Conservation (phyloP, 1,140 invertebrate species). For the Musca vetustissima region DNA sequence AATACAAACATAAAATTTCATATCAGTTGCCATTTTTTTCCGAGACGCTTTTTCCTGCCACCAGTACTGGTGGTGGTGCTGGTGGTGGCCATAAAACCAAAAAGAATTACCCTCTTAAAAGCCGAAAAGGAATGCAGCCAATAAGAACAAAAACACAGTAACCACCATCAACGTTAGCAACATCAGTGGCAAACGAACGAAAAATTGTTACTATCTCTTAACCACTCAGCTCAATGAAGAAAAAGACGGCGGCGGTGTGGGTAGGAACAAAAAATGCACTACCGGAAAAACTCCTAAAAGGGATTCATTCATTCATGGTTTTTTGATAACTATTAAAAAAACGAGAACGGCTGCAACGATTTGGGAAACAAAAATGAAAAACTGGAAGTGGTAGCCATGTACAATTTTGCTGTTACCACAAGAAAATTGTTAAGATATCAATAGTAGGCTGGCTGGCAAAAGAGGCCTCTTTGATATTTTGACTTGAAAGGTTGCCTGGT, state of each 20-base stretch:
- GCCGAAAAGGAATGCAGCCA: not conserved
- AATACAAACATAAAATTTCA: conserved; percentile 21
- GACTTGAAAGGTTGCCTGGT: no score
- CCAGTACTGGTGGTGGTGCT: no score
- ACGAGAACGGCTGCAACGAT: not conserved
- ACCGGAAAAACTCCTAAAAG: conserved; percentile 8
- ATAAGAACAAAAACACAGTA: not conserved
- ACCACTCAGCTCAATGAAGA: conserved; percentile 2
- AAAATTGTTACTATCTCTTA: not conserved
- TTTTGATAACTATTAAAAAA: conserved; percentile 14
- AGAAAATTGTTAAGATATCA: no score
- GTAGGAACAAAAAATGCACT: conserved; percentile 2
- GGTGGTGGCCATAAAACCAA: not conserved
- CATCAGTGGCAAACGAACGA: not conserved
- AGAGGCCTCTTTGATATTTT: no score
- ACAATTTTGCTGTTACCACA: no score
- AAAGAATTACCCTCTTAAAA: conserved; percentile 20
- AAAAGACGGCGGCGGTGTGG: not conserved
- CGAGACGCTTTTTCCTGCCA: no score
- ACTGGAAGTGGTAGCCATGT: conserved; percentile 7
- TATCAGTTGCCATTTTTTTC: conserved; percentile 19
- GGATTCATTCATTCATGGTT: conserved; percentile 16
- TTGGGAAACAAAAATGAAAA: not conserved
- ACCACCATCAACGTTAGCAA: not conserved
- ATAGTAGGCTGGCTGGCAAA: no score